These are phyloP conservation scores for Pavo muticus DNA, from an alignment of 2,113 vertebrate genomes.

Conservation along the genomic window DNA sequence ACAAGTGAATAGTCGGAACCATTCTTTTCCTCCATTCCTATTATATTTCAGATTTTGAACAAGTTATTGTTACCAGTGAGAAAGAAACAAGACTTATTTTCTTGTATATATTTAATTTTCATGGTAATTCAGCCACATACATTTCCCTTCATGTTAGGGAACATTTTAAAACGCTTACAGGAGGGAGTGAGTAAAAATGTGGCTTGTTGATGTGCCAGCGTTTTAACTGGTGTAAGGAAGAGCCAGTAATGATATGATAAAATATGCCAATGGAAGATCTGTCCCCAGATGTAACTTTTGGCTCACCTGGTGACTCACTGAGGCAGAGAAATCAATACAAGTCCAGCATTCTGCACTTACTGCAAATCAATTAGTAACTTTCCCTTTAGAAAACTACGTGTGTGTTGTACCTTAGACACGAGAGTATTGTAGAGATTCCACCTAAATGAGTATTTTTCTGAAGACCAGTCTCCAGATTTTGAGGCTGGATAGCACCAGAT, in stretches of 20 bases:
- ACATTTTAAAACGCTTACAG: background rate
- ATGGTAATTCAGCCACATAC: background rate
- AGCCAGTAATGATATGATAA: background rate
- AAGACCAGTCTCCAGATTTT: background rate
- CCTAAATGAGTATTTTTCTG: background rate
- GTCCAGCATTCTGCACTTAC: background rate
- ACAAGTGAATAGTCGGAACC: background rate
- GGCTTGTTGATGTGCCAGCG: background rate
- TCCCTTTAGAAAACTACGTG: background rate
- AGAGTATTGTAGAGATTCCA: background rate
- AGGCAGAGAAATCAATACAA: background rate
- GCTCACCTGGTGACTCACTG: background rate
- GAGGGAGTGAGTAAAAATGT: background rate
- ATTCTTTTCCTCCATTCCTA: background rate
- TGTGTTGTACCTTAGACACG: background rate
- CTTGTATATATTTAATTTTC: background rate
- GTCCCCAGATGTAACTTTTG: background rate
- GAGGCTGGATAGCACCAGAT: background rate
- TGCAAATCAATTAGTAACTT: background rate
- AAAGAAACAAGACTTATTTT: background rate
- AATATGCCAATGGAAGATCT: background rate
- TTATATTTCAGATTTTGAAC: background rate
- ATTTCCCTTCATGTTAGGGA: background rate
- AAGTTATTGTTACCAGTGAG: fast-evolving
- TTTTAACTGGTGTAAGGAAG: background rate